phyloP scores from a whole-genome alignment of 1,140 invertebrate species.

The Bacillus rossius region DNA sequence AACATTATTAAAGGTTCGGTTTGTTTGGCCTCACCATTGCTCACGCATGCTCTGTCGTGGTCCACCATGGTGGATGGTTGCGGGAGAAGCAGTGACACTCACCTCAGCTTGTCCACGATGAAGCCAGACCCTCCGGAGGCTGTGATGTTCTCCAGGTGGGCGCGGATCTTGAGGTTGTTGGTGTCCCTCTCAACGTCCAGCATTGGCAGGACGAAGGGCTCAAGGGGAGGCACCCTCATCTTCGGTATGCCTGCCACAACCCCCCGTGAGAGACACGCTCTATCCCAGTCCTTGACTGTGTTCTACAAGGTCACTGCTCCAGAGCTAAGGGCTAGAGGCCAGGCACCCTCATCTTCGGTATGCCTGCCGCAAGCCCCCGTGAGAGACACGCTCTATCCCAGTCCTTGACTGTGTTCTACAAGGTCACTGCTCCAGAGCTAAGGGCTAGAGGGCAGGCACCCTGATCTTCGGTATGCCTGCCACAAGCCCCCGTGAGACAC shows the following conservation, averaged over 20 bases:
- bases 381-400: too few species aligned
- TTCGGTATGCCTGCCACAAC: conserved; percentile 12
- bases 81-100: conserved; percentile 37
- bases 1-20: too few species aligned
- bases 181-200: conserved; percentile 7
- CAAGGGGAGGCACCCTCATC: conserved; percentile 1
- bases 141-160: conserved; percentile 54
- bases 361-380: conserved; percentile 5
- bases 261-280: too few species aligned
- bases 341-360: conserved; percentile 7
- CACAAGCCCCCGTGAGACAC: background rate
- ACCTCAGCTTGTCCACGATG: conserved; percentile 57
- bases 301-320: too few species aligned
- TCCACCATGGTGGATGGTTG: too few species aligned
- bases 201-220: conserved; percentile 9
- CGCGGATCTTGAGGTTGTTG: background rate
- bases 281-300: too few species aligned
- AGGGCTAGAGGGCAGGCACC: conserved; percentile 4
- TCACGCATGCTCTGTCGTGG: too few species aligned
- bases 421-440: too few species aligned
- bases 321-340: conserved; percentile 5
- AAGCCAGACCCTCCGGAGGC: conserved; percentile 54
- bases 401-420: too few species aligned
- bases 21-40: too few species aligned
- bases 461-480: conserved; percentile 12